Evolutionary conservation across 2,113 vertebrate species (phyloP), one percentile per base, ranked within the genome.

Genomic region (Ranitomeya variabilis): DNA sequence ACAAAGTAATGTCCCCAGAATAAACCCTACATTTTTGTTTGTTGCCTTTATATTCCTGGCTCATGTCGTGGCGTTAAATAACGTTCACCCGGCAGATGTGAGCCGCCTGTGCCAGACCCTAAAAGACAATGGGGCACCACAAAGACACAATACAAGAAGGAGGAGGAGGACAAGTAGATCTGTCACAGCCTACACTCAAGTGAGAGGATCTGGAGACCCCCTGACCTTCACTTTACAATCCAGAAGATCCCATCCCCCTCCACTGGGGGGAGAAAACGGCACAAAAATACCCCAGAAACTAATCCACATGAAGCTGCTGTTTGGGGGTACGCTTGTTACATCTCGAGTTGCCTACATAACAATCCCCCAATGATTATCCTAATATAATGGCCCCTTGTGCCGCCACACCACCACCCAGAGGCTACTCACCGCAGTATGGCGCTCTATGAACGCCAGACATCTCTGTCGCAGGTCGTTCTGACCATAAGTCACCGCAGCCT

Each of bases 401-500:
- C 21, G 11, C 8, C 9, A 8, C 64, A 11, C 64, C 21, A 21
- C 19, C 19, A 21, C 62, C 9, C 4, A 10, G 21, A 7, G 55
- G 59, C 57, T 7, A 0, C 87, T 0, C 93, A 96, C 96, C 94
- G 86, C 23, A 0, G 93, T 94, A 87, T 92, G 91, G 74, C 85
- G 87, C 77, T 96, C 95, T 2, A 96, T 94, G 91, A 96, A 96
- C 2, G 91, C 88, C 91, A 96, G 90, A 89, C 96, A 96, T 57
- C 88, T 92, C 86, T 93, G 91, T 90, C 93, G 93, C 86, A 96
- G 91, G 6, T 90, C 92, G 14, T 69, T 67, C 86, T 94, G 92
- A n/a, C 95, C 94, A 0, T 95, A 96, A 80, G 95, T 95, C 89
- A 96, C 95, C 0, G 95, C 95, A 51, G 94, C 94, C 96, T 96